Evolutionary conservation across 2,113 vertebrate species (phyloP), one percentile per base, ranked within the genome.

Genomic region (Ahaetulla prasina): DNA sequence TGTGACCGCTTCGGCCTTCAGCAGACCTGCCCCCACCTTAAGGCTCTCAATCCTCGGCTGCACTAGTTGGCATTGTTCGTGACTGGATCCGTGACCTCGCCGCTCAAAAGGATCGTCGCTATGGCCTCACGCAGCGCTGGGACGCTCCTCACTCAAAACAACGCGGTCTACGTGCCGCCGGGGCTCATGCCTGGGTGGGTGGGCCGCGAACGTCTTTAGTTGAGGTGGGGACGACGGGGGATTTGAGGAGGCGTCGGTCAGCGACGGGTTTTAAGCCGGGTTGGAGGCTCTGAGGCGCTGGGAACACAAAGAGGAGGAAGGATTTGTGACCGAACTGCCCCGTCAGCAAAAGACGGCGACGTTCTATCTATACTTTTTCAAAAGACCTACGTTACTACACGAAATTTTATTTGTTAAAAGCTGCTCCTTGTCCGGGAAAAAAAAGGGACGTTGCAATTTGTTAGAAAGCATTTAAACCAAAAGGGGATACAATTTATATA

Each of bases 171-270:
- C 52, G 57, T 96, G 93, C 94, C 96, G 54, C 96, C 97, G 1
- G 92, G 97, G 45, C 94, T 98, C 92, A 96, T 97, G 96, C 97
- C 97, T 0, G 95, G 97, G 96, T 96, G 53, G 74, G 92, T 89
- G 49, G 16, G 12, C 8, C 5, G 20, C 8, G 43, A 80, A 49
- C 18, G 45, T 4, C 12, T 49, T 49, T 50, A 10, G 18, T 60
- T 50, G 45, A 52, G 1, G 7, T 22, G n/a, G 47, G 25, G 16
- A 7, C 49, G 35, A 2, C 2, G 68, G 50, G 12, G 22, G 5
- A 0, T 16, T 45, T 39, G 39, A n/a, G 7, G 47, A n/a, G 7
- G 47, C 23, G 14, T 43, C 23, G 20, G 88, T 8, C 23, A 57
- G 11, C 23, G 23, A 14, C 23, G 88, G 8, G 22, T 20, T 39